Base-by-base conservation (phyloP, 2,113 vertebrate genomes). In the Corythornis madagascariensis region DNA sequence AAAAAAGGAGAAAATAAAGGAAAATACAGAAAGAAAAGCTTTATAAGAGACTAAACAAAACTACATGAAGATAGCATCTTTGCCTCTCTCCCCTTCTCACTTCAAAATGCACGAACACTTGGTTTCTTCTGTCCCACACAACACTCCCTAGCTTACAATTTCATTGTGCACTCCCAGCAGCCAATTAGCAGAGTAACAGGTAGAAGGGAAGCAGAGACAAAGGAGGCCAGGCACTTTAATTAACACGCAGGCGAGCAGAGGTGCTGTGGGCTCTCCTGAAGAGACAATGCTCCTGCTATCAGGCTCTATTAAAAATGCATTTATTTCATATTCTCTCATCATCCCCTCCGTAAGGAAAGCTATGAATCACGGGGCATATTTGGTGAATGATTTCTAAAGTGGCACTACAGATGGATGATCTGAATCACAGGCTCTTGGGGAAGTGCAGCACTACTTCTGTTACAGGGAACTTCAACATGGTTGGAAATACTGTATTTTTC, bases 361-460 rank as follows among this genome's bases (percentile, higher is more conserved):
- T 86, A 96, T 94, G 67, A 91, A 94, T 88, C 79, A 93, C 2
- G 2, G 47, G 45, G 56, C 60, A 43, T 67, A 81, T 94, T 96
- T 90, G 89, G 55, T 91, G 88, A 97, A 95, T 86, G 84, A 96
- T 91, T 94, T 95, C 96, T 94, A 72, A 96, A 90, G 84, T 50
- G 33, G 28, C 64, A 66, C 60, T 83, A 88, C 26, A 85, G 80
- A 94, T 90, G 92, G 87, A 95, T 86, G 64, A 87, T 67, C 71
- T 75, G 45, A 66, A 76, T 84, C 66, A 64, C 43, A 63, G 52
- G 43, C 73, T 89, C 61, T 55, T 65, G 66, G 38, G 74, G 53
- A 90, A 89, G 33, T 31, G 42, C 48, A 81, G 64, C 29, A 73
- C 53, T 56, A 52, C 40, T 91, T 79, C 47, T 72, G 8, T 40